phyloP scores from a whole-genome alignment of 2,888 invertebrate species.

The Drosophila neoperkinsi region DNA sequence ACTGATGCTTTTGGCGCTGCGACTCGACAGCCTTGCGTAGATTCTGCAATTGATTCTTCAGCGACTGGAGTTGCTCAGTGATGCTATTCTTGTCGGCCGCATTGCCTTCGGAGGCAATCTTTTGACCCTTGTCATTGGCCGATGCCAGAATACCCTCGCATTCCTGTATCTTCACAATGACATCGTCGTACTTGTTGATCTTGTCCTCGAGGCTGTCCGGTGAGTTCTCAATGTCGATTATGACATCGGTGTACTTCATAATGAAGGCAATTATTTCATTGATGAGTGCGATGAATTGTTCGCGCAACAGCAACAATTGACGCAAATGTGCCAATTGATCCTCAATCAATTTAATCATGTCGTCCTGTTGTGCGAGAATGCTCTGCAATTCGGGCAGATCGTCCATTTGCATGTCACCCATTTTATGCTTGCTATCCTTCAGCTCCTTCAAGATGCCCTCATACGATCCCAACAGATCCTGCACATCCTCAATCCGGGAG shows the following conservation, averaged over 20 bases:
- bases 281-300: slow-evolving; percentile 94
- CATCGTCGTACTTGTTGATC: slow-evolving; percentile 94
- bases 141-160: slow-evolving; percentile 94
- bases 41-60: slow-evolving; percentile 93
- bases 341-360: slow-evolving; percentile 93
- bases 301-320: slow-evolving; percentile 91
- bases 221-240: slow-evolving; percentile 93
- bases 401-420: slow-evolving; percentile 91
- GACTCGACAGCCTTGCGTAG: slow-evolving; percentile 93
- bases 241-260: slow-evolving; percentile 93
- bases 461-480: slow-evolving; percentile 91
- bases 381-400: slow-evolving; percentile 92
- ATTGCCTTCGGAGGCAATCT: slow-evolving; percentile 95
- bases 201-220: slow-evolving; percentile 93
- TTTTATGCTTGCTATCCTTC: slow-evolving; percentile 91
- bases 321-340: slow-evolving; percentile 93
- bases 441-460: slow-evolving; percentile 92
- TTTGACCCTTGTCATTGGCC: slow-evolving; percentile 96
- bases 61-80: slow-evolving; percentile 93
- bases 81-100: slow-evolving; percentile 94
- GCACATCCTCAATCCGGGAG: slow-evolving; percentile 94
- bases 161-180: slow-evolving; percentile 94
- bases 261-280: slow-evolving; percentile 95
- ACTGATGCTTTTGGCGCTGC: slow-evolving; percentile 94
- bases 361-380: slow-evolving; percentile 93